Conservation (phyloP, 2,113 vertebrate genomes). For the Penelope pileata region DNA sequence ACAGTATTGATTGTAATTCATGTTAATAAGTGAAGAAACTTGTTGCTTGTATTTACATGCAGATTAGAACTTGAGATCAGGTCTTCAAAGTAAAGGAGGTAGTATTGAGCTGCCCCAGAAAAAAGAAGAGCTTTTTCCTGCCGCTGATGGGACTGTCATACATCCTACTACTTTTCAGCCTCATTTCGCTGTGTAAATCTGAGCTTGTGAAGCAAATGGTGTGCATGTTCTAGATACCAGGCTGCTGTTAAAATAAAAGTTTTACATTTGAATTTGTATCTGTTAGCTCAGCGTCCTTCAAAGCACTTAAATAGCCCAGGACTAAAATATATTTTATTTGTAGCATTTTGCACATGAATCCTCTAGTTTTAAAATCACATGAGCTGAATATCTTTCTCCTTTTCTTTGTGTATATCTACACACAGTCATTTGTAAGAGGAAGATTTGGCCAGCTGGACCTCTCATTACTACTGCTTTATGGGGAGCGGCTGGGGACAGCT, state of each 20-base stretch:
- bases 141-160: not conserved
- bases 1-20: not conserved
- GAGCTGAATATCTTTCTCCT: not conserved
- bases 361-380: not conserved
- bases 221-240: not conserved
- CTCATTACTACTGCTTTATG: not conserved
- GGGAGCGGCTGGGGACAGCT: not conserved
- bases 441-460: not conserved
- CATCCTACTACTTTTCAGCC: not conserved
- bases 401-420: not conserved
- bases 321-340: not conserved
- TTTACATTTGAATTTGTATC: not conserved
- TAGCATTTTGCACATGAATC: not conserved
- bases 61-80: not conserved
- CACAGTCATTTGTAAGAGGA: accelerated
- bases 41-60: not conserved
- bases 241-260: not conserved
- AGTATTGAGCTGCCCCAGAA: not conserved
- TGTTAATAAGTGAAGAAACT: not conserved
- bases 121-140: constrained; percentile 24
- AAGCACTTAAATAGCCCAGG: not conserved
- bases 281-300: not conserved
- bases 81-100: constrained; percentile 10
- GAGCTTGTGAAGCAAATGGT: not conserved
- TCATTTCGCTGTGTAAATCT: not conserved